Conservation (phyloP, 2,888 invertebrate genomes). For the Lottia scabra region DNA sequence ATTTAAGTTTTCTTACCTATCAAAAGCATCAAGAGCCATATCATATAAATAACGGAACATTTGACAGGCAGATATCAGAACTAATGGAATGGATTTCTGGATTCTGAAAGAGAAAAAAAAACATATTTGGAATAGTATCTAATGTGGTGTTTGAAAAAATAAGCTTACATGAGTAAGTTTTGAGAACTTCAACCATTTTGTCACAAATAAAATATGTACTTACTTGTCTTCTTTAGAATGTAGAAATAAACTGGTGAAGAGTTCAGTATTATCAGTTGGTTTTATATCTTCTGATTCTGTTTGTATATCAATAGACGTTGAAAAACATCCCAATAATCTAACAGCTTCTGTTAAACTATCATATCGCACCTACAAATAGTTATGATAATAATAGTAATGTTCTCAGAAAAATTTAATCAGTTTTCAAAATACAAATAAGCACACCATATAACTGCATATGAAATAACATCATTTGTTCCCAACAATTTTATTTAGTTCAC, state of each 20-base stretch:
- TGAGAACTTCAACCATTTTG: too few species aligned
- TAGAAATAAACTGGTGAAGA: slow-evolving; percentile 58
- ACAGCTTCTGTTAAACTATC: slow-evolving; percentile 94
- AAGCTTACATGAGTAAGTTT: too few species aligned
- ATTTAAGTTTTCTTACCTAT: slow-evolving; percentile 76
- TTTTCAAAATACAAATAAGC: too few species aligned
- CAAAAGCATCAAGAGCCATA: slow-evolving; percentile 94
- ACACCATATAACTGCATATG: too few species aligned
- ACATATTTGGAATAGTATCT: too few species aligned
- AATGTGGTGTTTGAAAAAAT: too few species aligned
- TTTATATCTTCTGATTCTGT: slow-evolving; percentile 25
- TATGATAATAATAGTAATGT: not conserved
- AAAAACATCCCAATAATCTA: slow-evolving; percentile 90
- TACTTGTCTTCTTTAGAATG: slow-evolving; percentile 58
- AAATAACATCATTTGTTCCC: too few species aligned
- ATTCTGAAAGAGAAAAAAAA: slow-evolving; percentile 36
- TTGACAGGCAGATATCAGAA: slow-evolving; percentile 85
- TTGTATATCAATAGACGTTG: slow-evolving; percentile 50
- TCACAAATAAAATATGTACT: too few species aligned
- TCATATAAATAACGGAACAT: slow-evolving; percentile 92
- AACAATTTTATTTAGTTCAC: too few species aligned
- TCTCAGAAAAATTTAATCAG: not conserved
- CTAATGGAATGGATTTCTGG: slow-evolving; percentile 78
- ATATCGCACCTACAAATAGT: slow-evolving; percentile 81
- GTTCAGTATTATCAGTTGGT: slow-evolving; percentile 30